Evolutionary conservation across 2,888 invertebrate genomes (phyloP).

Genomic region (Xestia sexstrigata): DNA sequence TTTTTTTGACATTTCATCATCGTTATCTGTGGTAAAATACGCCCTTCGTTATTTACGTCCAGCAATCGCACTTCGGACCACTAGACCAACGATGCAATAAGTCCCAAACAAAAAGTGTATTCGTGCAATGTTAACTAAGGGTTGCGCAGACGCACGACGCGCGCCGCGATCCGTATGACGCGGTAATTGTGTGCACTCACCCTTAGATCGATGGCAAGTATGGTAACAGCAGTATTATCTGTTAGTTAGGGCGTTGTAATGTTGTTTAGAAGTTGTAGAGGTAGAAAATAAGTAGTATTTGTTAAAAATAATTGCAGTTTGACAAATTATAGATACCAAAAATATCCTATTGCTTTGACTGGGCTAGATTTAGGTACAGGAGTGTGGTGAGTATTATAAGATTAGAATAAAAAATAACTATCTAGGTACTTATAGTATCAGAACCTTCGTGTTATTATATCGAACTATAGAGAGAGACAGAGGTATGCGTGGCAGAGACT

Average conservation of each 20-base stretch:
- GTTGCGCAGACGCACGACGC: constrained; percentile 74
- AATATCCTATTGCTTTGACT: neutral
- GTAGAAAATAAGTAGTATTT: neutral
- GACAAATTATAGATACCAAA: neutral
- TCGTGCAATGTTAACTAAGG: constrained; percentile 50
- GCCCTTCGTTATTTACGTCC: neutral
- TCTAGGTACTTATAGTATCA: too few species aligned
- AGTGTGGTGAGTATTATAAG: too few species aligned
- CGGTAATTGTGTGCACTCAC: constrained; percentile 78
- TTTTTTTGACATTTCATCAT: neutral
- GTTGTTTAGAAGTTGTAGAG: constrained; percentile 16
- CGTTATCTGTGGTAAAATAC: neutral
- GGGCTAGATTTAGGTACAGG: neutral
- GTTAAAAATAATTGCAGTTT: neutral
- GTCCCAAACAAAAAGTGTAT: constrained; percentile 16
- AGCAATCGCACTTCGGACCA: neutral
- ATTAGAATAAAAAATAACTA: too few species aligned
- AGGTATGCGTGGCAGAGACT: neutral
- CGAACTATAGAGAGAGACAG: neutral
- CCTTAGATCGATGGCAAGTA: constrained; percentile 55
- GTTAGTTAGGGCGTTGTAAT: constrained; percentile 22
- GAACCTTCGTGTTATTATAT: neutral
- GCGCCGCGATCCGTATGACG: constrained; percentile 74
- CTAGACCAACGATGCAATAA: neutral
- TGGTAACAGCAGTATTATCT: constrained; percentile 47